phyloP scores from a whole-genome alignment of 1,140 invertebrate species.

The Theocolax elegans region DNA sequence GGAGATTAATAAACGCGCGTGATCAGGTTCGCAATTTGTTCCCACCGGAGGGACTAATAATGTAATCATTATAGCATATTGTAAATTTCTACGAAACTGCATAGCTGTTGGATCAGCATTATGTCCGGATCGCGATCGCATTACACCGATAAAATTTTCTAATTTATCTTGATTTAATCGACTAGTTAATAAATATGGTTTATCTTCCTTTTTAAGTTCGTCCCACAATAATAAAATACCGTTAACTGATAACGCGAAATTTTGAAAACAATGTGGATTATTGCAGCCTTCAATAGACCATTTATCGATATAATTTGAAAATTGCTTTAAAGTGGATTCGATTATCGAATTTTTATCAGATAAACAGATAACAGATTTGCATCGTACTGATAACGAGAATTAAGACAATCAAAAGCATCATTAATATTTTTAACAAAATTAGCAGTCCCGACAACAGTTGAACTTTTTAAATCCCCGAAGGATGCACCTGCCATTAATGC shows the following conservation, averaged over 20 bases:
- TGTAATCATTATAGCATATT: constrained; percentile 2
- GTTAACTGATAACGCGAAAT: constrained; percentile 3
- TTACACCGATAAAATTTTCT: constrained; percentile 5
- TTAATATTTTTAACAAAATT: constrained; percentile 41
- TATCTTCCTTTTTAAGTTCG: background rate
- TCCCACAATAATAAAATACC: background rate
- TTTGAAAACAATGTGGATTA: constrained; percentile 1
- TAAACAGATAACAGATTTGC: constrained; percentile 34
- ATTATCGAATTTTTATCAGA: background rate
- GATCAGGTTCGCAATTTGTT: too few relatives aligned
- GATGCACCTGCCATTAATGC: constrained; percentile 35
- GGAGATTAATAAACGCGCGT: too few relatives aligned
- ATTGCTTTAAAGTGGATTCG: background rate
- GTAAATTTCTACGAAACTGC: constrained; percentile 19
- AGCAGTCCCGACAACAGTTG: constrained; percentile 21
- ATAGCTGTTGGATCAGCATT: background rate
- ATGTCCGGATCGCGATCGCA: background rate
- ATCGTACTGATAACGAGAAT: constrained; percentile 28
- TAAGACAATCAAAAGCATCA: constrained; percentile 46
- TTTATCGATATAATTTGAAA: background rate
- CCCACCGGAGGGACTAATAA: background rate
- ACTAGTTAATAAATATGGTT: constrained; percentile 8
- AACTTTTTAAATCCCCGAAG: constrained; percentile 14
- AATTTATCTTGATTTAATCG: constrained; percentile 11
- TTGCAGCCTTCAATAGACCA: background rate